phyloP scores from a whole-genome alignment of 2,888 invertebrate genomes.

The Lepidocyrtoides sp. region DNA sequence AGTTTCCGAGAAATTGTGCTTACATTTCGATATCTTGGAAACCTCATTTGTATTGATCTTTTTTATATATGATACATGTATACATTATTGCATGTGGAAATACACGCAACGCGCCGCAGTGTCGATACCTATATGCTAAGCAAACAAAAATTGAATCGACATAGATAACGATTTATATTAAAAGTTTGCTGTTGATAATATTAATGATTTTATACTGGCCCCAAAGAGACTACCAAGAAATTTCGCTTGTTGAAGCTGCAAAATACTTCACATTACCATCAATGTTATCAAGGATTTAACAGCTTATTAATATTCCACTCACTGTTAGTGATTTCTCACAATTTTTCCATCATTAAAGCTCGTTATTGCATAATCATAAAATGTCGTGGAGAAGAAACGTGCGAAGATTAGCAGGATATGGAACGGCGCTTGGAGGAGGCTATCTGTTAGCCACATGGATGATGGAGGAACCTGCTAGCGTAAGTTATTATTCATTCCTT shows the following conservation, averaged over 20 bases:
- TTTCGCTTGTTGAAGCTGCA: neutral
- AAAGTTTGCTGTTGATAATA: too few species aligned
- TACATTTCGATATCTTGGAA: too few species aligned
- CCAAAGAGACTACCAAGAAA: too few species aligned
- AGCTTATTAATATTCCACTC: neutral
- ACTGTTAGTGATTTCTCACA: neutral
- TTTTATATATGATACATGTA: too few species aligned
- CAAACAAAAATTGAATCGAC: too few species aligned
- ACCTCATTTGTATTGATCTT: too few species aligned
- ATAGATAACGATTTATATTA: too few species aligned
- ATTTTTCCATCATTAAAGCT: neutral
- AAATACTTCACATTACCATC: neutral
- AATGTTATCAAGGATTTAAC: neutral
- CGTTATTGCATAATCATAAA: constrained; percentile 15
- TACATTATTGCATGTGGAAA: too few species aligned
- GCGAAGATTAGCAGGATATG: constrained; percentile 85
- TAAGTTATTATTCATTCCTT: constrained; percentile 52
- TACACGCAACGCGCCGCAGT: too few species aligned
- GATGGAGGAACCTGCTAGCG: constrained; percentile 80
- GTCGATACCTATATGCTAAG: too few species aligned
- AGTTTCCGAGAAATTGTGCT: too few species aligned
- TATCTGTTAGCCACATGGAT: constrained; percentile 86
- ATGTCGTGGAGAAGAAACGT: constrained; percentile 84
- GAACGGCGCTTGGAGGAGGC: constrained; percentile 86
- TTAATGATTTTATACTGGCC: too few species aligned